A percentile compares a stretch with the other conserved stretches of the same genome.
phyloP scores from a whole-genome alignment of 2,113 vertebrate species.

The Picathartes gymnocephalus region DNA sequence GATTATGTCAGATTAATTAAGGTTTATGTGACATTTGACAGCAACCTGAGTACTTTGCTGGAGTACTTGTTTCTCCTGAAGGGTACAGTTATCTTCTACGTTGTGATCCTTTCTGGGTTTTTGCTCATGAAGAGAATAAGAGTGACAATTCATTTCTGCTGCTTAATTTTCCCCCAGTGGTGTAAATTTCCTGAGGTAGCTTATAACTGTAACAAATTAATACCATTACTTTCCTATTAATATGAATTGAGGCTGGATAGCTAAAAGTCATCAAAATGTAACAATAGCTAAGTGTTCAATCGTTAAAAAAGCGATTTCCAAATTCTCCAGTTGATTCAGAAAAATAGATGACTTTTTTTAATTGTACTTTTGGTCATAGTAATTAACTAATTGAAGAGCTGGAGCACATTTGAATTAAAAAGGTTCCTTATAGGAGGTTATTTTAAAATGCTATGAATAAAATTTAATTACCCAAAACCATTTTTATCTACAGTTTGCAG shows the following conservation, averaged over 20 bases:
- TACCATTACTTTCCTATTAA: not conserved
- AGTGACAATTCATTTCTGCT: not conserved
- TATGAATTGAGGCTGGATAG: not conserved
- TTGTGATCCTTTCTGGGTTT: not conserved
- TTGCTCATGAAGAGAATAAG: not conserved
- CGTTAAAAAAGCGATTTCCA: not conserved
- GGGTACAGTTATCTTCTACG: not conserved
- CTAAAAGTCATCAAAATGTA: not conserved
- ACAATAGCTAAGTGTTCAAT: not conserved
- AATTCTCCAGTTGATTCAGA: not conserved
- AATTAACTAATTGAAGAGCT: slow-evolving; percentile 39
- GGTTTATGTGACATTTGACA: slow-evolving; percentile 23
- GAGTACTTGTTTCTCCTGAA: not conserved
- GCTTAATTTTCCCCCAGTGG: not conserved
- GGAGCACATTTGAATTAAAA: slow-evolving; percentile 5
- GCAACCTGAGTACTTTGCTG: not conserved
- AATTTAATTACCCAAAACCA: not conserved
- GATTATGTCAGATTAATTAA: slow-evolving; percentile 34
- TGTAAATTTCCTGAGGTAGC: not conserved
- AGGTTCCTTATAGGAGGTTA: not conserved
- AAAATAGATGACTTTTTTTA: not conserved
- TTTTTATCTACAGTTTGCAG: not conserved
- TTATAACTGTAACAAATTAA: not conserved
- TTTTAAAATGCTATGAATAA: not conserved
- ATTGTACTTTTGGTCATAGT: not conserved